Evolutionary conservation across 2,888 invertebrate species (phyloP).

Genomic region (Chalcis sispes): DNA sequence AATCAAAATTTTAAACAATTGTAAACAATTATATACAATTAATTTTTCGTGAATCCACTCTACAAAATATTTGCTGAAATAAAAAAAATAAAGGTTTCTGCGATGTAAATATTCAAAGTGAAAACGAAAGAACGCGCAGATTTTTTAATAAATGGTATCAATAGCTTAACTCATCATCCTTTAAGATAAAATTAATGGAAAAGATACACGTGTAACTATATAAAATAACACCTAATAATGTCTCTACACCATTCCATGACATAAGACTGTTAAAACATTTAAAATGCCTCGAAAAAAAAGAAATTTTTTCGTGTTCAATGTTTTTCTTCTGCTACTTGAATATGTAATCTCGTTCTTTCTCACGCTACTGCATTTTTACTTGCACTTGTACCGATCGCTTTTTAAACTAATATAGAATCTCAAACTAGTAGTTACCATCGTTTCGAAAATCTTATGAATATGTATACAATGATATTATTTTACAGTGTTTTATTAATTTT

Average conservation of each 20-base stretch:
- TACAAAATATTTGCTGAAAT: not conserved
- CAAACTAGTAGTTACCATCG: constrained; percentile 46
- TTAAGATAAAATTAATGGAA: constrained; percentile 55
- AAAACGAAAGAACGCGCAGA: constrained; percentile 13
- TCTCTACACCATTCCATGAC: constrained; percentile 70
- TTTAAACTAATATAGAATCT: constrained; percentile 37
- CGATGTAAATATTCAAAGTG: constrained; percentile 12
- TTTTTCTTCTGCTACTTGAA: constrained; percentile 17
- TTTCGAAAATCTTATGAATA: constrained; percentile 50
- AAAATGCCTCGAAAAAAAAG: constrained; percentile 44
- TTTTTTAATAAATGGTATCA: constrained; percentile 35
- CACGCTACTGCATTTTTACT: constrained; percentile 16
- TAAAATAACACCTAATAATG: constrained; percentile 52
- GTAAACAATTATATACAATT: constrained; percentile 32
- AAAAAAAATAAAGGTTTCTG: constrained; percentile 10
- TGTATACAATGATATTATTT: constrained; percentile 44
- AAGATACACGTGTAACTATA: constrained; percentile 54
- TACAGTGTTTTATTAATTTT: constrained; percentile 10
- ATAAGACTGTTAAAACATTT: constrained; percentile 66
- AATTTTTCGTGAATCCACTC: constrained; percentile 17
- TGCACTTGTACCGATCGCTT: constrained; percentile 50
- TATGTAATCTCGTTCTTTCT: constrained; percentile 17
- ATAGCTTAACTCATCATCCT: constrained; percentile 15
- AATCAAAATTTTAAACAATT: constrained; percentile 17
- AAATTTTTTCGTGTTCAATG: constrained; percentile 25